Conservation (phyloP, 2,888 invertebrate species). For the Cremastobaeus sp. region DNA sequence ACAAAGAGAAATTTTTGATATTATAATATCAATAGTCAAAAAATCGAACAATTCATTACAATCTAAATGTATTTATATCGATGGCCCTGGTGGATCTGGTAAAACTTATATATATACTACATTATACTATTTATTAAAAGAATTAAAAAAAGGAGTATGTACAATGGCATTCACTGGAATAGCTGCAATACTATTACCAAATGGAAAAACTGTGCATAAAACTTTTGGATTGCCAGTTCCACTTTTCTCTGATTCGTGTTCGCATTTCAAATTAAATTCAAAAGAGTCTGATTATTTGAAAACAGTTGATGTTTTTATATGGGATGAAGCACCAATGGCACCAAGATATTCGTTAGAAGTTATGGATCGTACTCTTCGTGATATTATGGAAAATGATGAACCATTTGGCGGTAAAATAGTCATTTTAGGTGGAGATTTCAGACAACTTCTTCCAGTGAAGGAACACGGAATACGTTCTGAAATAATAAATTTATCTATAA, state of each 20-base stretch:
- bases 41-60: slow-evolving; percentile 10
- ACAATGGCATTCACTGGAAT: too few relatives aligned
- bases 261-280: slow-evolving; percentile 57
- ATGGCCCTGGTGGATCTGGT: too few relatives aligned
- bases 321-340: too few relatives aligned
- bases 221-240: slow-evolving; percentile 37
- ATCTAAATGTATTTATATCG: slow-evolving; percentile 25
- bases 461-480: too few relatives aligned
- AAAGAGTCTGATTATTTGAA: slow-evolving; percentile 55
- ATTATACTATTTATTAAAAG: slow-evolving; percentile 33
- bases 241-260: slow-evolving; percentile 46
- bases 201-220: slow-evolving; percentile 62
- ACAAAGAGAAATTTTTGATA: slow-evolving; percentile 58
- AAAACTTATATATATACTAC: too few relatives aligned
- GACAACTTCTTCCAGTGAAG: slow-evolving; percentile 47
- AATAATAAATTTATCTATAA: too few relatives aligned
- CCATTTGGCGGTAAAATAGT: slow-evolving; percentile 65
- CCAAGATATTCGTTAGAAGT: slow-evolving; percentile 32
- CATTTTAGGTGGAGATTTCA: too few relatives aligned
- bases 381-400: slow-evolving; percentile 62
- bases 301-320: slow-evolving; percentile 37
- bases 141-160: too few relatives aligned
- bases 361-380: slow-evolving; percentile 60
- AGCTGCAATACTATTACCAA: slow-evolving; percentile 49
- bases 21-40: slow-evolving; percentile 14